Conservation (phyloP, 2,797 vertebrate genomes). For the Scomberomorus guttatus region DNA sequence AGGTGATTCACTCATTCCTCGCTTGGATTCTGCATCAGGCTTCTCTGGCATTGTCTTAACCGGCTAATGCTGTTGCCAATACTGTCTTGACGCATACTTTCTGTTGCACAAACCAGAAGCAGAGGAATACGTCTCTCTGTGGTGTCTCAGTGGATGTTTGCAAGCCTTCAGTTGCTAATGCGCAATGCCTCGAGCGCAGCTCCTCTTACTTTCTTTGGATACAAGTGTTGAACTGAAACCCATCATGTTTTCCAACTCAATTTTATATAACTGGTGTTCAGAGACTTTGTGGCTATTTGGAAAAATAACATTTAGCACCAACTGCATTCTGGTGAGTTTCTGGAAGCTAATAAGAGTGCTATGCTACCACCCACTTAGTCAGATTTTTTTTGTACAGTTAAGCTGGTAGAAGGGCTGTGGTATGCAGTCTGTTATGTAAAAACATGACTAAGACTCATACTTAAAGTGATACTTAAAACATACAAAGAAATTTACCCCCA, state of each 20-base stretch:
- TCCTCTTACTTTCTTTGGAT: slow-evolving; percentile 46
- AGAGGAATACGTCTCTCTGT: slow-evolving; percentile 48
- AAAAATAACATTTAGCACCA: slow-evolving; percentile 52
- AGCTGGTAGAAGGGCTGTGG: slow-evolving; percentile 7
- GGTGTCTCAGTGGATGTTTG: slow-evolving; percentile 50
- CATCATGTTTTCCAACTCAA: slow-evolving; percentile 59
- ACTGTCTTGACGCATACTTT: slow-evolving; percentile 66
- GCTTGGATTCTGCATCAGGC: slow-evolving; percentile 54
- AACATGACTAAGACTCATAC: slow-evolving; percentile 4
- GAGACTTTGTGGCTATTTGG: slow-evolving; percentile 55
- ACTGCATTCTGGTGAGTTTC: slow-evolving; percentile 45
- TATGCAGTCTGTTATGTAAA: slow-evolving; percentile 1
- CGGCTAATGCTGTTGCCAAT: slow-evolving; percentile 49
- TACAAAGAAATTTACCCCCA: too few species aligned
- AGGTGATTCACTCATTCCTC: slow-evolving; percentile 82
- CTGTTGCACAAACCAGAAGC: slow-evolving; percentile 63
- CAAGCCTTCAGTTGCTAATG: slow-evolving; percentile 34
- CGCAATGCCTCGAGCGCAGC: slow-evolving; percentile 14
- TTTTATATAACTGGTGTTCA: slow-evolving; percentile 44
- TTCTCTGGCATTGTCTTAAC: slow-evolving; percentile 63
- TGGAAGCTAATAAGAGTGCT: slow-evolving; percentile 40
- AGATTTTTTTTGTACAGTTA: slow-evolving; percentile 29
- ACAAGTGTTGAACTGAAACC: slow-evolving; percentile 49
- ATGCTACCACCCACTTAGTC: slow-evolving; percentile 57
- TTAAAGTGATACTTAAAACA: neutral